Conservation (phyloP, 2,797 vertebrate genomes). For the Molossus alvarezi region DNA sequence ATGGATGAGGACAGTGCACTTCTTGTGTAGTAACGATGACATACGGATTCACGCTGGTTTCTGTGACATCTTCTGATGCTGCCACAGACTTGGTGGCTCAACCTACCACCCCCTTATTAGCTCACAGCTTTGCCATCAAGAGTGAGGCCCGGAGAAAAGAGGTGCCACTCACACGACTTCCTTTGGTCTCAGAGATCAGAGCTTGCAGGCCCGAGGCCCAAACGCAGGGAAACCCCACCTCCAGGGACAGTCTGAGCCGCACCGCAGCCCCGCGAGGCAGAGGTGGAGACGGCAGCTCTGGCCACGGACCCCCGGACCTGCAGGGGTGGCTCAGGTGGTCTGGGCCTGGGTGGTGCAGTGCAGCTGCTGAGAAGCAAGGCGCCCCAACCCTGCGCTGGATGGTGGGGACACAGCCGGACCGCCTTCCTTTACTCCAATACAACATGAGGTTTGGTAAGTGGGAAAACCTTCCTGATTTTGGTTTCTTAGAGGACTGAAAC, state of each 20-base stretch:
- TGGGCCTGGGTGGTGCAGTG: no score
- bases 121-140: no score
- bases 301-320: accelerated
- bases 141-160: not conserved
- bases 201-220: not conserved
- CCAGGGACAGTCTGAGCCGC: not conserved
- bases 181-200: not conserved
- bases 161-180: not conserved
- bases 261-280: not conserved
- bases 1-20: not conserved
- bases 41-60: not conserved
- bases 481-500: not conserved
- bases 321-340: accelerated
- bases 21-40: not conserved
- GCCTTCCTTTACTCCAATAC: not conserved
- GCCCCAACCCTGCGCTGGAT: not conserved
- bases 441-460: not conserved
- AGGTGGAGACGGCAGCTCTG: not conserved
- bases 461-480: not conserved
- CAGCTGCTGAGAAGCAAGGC: no score
- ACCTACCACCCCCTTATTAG: not conserved
- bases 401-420: not conserved
- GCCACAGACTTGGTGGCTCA: not conserved
- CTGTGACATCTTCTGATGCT: not conserved
- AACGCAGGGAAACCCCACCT: not conserved